These are phyloP conservation scores for Xenops minutus DNA, from an alignment of 2,797 vertebrate genomes.

Conservation along the genomic window DNA sequence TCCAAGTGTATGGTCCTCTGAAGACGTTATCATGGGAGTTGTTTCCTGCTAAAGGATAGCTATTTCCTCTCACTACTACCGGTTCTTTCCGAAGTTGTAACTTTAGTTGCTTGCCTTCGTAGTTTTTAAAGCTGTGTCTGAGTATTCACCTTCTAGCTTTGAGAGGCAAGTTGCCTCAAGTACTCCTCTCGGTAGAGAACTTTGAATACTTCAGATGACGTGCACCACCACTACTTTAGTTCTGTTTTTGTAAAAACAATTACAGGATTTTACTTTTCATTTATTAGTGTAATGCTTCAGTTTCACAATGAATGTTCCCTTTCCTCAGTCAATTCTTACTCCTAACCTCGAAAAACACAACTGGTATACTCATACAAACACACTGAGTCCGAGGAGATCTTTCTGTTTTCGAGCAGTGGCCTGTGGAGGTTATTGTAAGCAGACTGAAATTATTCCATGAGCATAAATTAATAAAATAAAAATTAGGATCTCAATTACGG, in stretches of 20 bases:
- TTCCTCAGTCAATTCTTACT: not conserved
- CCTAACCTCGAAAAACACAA: not conserved
- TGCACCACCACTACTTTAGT: not conserved
- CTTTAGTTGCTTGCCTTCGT: not conserved
- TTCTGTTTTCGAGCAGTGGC: not conserved
- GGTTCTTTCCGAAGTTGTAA: not conserved
- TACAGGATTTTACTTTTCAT: not conserved
- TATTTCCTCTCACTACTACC: not conserved
- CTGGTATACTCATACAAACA: not conserved
- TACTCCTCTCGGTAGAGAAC: not conserved
- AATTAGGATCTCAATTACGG: not conserved
- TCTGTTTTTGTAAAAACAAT: not conserved
- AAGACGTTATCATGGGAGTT: not conserved
- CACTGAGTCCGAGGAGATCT: not conserved
- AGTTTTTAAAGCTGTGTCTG: not conserved
- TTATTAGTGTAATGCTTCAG: not conserved
- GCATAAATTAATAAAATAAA: not conserved
- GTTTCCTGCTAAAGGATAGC: not conserved
- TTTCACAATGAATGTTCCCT: not conserved
- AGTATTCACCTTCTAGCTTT: not conserved
- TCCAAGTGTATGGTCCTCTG: not conserved
- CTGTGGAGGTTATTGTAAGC: not conserved
- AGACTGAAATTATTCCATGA: not conserved
- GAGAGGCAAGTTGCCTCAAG: not conserved
- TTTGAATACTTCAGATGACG: not conserved